Evolutionary conservation across 2,888 invertebrate species (phyloP).

Genomic region (Rhimphoctona megacephalus): DNA sequence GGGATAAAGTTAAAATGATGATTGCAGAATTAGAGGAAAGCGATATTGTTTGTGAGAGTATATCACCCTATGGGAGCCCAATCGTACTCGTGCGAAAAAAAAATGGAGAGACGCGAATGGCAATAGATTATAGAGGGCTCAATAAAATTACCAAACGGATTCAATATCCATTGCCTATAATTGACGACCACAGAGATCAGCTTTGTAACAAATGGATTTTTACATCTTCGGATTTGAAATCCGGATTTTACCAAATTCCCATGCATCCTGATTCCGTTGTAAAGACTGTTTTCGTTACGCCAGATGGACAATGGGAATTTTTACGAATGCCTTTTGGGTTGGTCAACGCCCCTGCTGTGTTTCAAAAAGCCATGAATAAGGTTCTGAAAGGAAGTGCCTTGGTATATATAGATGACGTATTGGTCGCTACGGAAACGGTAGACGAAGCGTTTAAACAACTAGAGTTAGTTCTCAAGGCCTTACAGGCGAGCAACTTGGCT

Average conservation of each 20-base stretch:
- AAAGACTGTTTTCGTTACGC: background rate
- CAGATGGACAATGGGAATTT: conserved; percentile 54
- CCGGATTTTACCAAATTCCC: conserved; percentile 70
- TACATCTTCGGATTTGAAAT: conserved; percentile 77
- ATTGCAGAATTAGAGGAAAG: conserved; percentile 65
- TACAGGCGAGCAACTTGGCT: conserved; percentile 69
- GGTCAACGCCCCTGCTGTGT: no score
- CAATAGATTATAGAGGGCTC: conserved; percentile 75
- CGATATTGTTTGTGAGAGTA: conserved; percentile 68
- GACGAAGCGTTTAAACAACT: conserved; percentile 70
- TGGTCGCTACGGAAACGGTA: conserved; percentile 69
- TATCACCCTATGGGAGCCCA: conserved; percentile 72
- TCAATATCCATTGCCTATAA: conserved; percentile 78
- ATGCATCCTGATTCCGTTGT: conserved; percentile 53
- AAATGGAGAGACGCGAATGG: conserved; percentile 70
- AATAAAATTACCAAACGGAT: conserved; percentile 78
- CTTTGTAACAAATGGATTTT: conserved; percentile 75
- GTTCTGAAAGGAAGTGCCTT: conserved; percentile 60
- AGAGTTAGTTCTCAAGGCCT: conserved; percentile 66
- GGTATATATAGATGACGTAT: conserved; percentile 73
- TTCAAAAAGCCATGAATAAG: conserved; percentile 75
- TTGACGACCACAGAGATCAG: conserved; percentile 80
- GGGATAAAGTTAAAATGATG: conserved; percentile 66
- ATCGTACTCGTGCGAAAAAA: conserved; percentile 73
- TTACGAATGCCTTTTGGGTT: conserved; percentile 65